These are phyloP conservation scores for Pelochelys cantorii DNA, from an alignment of 2,797 vertebrate species.

Conservation along the genomic window DNA sequence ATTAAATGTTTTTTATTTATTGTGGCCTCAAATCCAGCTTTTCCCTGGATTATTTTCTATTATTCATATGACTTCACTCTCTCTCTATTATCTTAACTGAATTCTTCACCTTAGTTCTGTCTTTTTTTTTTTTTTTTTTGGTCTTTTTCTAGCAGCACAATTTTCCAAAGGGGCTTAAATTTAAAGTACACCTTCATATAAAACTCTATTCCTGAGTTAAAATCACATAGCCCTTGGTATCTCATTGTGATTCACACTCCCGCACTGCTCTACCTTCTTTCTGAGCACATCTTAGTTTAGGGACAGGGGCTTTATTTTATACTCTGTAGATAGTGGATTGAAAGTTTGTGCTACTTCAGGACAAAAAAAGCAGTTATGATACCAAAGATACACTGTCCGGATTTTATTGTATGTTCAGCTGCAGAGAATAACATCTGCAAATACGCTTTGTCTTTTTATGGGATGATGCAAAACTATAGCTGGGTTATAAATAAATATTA, in stretches of 20 bases:
- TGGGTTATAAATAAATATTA: constrained; percentile 38
- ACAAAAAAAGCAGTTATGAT: neutral
- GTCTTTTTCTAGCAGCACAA: constrained; percentile 14
- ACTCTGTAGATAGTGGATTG: rapidly evolving
- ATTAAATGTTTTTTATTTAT: constrained; percentile 21
- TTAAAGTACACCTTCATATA: neutral
- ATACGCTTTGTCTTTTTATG: neutral
- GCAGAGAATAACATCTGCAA: constrained; percentile 24
- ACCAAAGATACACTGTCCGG: neutral
- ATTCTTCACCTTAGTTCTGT: neutral
- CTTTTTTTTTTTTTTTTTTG: constrained; percentile 26
- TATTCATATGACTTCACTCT: constrained; percentile 9
- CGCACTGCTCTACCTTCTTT: neutral
- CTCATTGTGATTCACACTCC: neutral
- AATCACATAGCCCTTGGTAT: neutral
- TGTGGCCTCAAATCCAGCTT: neutral
- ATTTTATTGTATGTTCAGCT: constrained; percentile 30
- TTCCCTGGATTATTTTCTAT: constrained; percentile 1
- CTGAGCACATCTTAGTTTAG: neutral
- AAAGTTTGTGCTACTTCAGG: neutral
- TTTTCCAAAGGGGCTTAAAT: neutral
- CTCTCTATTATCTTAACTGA: neutral
- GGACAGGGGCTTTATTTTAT: neutral
- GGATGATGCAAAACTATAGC: neutral
- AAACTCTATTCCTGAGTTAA: neutral